Conservation (phyloP, 2,888 invertebrate genomes). For the Drosophila kokeensis region DNA sequence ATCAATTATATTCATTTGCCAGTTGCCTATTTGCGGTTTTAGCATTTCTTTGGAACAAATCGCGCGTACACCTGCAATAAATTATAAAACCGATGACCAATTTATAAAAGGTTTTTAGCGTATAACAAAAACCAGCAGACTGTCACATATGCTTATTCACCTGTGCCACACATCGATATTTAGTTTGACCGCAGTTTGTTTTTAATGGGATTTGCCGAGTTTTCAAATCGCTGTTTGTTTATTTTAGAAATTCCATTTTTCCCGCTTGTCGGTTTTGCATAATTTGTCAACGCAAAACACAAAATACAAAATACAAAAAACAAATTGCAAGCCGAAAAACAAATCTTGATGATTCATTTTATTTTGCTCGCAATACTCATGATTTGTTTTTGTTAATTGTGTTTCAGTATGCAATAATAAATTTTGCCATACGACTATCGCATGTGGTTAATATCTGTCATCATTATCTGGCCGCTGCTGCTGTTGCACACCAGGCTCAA, state of each 20-base stretch:
- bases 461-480: slow-evolving; percentile 46
- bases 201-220: slow-evolving; percentile 69
- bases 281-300: slow-evolving; percentile 65
- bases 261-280: slow-evolving; percentile 37
- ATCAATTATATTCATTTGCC: slow-evolving; percentile 48
- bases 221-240: slow-evolving; percentile 24
- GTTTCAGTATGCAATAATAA: slow-evolving; percentile 67
- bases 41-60: slow-evolving; percentile 44
- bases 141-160: slow-evolving; percentile 46
- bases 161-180: slow-evolving; percentile 57
- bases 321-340: slow-evolving; percentile 28
- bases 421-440: slow-evolving; percentile 54
- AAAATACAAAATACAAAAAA: slow-evolving; percentile 15
- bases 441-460: slow-evolving; percentile 69
- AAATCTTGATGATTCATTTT: slow-evolving; percentile 58
- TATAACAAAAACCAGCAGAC: slow-evolving; percentile 26
- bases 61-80: slow-evolving; percentile 60
- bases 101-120: slow-evolving; percentile 63
- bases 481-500: slow-evolving; percentile 24
- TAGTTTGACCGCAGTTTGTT: slow-evolving; percentile 77
- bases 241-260: slow-evolving; percentile 39
- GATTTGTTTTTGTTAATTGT: slow-evolving; percentile 69
- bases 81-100: slow-evolving; percentile 61
- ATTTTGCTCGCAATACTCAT: slow-evolving; percentile 22
- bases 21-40: slow-evolving; percentile 62